These are phyloP conservation scores for Pandion haliaetus DNA, from an alignment of 2,113 vertebrate genomes.

Conservation along the genomic window DNA sequence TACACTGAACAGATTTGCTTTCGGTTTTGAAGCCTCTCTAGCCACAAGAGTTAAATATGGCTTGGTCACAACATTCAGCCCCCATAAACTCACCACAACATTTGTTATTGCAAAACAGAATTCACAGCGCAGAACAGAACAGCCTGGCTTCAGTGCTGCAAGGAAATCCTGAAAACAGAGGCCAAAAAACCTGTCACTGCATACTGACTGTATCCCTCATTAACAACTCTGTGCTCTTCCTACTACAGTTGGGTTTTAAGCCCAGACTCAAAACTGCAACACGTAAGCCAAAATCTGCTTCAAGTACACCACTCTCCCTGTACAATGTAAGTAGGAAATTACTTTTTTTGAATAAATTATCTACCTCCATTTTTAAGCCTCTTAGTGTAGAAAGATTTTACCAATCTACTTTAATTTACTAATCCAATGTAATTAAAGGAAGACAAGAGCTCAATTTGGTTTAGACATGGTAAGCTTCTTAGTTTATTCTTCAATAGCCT, in stretches of 20 bases:
- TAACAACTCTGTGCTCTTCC: background rate
- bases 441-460: background rate
- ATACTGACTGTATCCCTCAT: background rate
- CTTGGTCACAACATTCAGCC: background rate
- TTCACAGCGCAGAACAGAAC: background rate
- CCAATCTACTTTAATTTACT: slow-evolving; percentile 31
- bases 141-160: background rate
- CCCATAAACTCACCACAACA: background rate
- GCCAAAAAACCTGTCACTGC: background rate
- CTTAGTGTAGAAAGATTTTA: background rate
- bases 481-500: slow-evolving; percentile 6
- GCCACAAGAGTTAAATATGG: background rate
- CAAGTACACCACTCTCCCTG: background rate
- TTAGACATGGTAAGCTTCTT: background rate
- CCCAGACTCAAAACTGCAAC: background rate
- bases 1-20: background rate
- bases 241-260: background rate
- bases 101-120: background rate
- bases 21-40: background rate
- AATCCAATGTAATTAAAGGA: slow-evolving; percentile 12
- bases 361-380: background rate
- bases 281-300: background rate
- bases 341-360: background rate
- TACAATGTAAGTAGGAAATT: background rate
- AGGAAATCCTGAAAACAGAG: background rate